Evolutionary conservation across 2,113 vertebrate species (phyloP).

Genomic region (Neopipo cinnamomea): DNA sequence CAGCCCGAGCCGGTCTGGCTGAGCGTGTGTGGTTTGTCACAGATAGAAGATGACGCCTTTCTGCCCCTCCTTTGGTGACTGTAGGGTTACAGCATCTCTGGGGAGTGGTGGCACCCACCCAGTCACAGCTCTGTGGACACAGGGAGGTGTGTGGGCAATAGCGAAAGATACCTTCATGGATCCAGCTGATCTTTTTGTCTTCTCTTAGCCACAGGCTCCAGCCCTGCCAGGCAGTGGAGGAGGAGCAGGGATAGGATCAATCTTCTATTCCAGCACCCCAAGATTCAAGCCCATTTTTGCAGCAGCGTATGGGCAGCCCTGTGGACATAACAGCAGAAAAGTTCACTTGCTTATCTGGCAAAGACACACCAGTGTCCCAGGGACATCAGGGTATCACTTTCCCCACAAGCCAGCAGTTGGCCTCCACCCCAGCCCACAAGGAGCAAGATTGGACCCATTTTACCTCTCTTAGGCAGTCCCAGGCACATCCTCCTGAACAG

Average conservation of each 20-base stretch:
- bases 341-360: background rate
- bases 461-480: background rate
- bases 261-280: background rate
- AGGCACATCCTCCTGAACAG: background rate
- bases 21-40: accelerated
- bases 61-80: background rate
- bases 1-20: background rate
- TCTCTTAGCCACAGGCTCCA: background rate
- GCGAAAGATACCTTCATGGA: background rate
- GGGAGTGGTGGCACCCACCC: background rate
- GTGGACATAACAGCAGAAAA: background rate
- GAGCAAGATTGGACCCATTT: background rate
- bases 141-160: background rate
- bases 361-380: background rate
- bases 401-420: background rate
- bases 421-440: accelerated
- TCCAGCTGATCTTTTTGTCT: background rate
- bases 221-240: background rate
- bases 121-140: background rate
- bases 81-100: background rate
- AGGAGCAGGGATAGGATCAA: background rate
- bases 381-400: background rate
- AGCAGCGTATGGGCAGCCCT: background rate
- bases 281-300: background rate
- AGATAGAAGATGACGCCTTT: background rate